Evolutionary conservation across 1,140 invertebrate genomes (phyloP), one percentile per base, ranked within the genome.

Genomic region (Marisa cornuarietis): DNA sequence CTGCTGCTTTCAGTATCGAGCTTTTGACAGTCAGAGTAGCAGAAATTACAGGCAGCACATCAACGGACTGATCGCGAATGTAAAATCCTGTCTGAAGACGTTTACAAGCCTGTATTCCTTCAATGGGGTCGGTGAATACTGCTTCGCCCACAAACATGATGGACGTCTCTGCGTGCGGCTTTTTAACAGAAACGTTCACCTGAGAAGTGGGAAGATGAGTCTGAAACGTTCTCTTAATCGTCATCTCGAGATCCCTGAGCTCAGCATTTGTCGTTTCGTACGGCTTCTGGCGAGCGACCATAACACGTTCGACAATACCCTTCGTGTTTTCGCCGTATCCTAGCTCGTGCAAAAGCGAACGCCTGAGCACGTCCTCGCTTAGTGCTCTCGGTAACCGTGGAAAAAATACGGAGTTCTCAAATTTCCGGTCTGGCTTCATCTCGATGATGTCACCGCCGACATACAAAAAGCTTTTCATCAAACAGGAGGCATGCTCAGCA

Each of bases 121-220:
- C 81, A 24, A 84, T 76, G 22, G 83, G 78, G n/a, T 87, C 81
- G 1, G 79, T 79, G 78, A 87, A 88, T 8, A 71, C 65, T 11
- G 84, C 85, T 69, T 82, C 83, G 11, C 81, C 87, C 9, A 72
- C 0, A 26, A 65, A 83, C 3, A n/a, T 81, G 1, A 77, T 24
- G 63, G 78, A 68, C 18, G 62, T 31, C 58, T 68, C 68, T 62
- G 68, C 66, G 16, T 82, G 62, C 68, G 65, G 24, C 13, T 31
- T 69, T 42, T 24, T n/a, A 0, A 87, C 26, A 54, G 77, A 54
- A 2, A 88, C 31, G 13, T 76, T 24, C 71, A 83, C 85, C 49
- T 54, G 63, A 1, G 61, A 73, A 2, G n/a, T 42, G 4, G 24
- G 49, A 26, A 71, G 69, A 22, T 54, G 58, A 4, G 4, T 9